phyloP scores from a whole-genome alignment of 1,140 invertebrate species.

The Ostrea denselamellosa region DNA sequence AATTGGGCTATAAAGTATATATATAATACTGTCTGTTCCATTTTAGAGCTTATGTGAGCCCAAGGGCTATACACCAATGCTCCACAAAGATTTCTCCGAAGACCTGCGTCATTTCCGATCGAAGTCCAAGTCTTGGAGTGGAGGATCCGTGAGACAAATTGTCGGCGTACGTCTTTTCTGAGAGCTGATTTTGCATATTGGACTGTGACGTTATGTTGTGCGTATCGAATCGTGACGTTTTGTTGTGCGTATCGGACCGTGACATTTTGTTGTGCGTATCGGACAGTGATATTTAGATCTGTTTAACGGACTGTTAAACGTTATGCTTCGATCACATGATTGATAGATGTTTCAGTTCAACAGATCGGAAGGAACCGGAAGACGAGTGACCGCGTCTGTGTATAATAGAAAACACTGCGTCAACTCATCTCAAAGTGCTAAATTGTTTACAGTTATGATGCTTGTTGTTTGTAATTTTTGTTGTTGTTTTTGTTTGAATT shows the following conservation, averaged over 20 bases:
- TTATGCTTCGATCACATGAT: background rate
- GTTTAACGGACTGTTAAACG: background rate
- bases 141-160: constrained; percentile 48
- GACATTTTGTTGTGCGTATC: background rate
- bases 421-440: too few relatives aligned
- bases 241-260: background rate
- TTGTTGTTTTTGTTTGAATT: too few relatives aligned
- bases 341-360: background rate
- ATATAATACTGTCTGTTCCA: constrained; percentile 60
- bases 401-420: too few relatives aligned
- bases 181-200: background rate
- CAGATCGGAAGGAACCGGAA: too few relatives aligned
- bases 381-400: too few relatives aligned
- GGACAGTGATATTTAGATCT: background rate
- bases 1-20: background rate
- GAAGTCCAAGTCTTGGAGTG: constrained; percentile 85
- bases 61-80: constrained; percentile 87
- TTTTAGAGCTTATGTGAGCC: constrained; percentile 85
- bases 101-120: constrained; percentile 86
- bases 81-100: constrained; percentile 85
- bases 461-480: too few relatives aligned
- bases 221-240: background rate
- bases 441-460: too few relatives aligned
- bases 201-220: background rate
- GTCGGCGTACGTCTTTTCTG: constrained; percentile 8